Percentiles rank a stretch among this genome's conserved stretches.
phyloP scores from a whole-genome alignment of 2,888 invertebrate genomes.

The Platycheirus rosarum region DNA sequence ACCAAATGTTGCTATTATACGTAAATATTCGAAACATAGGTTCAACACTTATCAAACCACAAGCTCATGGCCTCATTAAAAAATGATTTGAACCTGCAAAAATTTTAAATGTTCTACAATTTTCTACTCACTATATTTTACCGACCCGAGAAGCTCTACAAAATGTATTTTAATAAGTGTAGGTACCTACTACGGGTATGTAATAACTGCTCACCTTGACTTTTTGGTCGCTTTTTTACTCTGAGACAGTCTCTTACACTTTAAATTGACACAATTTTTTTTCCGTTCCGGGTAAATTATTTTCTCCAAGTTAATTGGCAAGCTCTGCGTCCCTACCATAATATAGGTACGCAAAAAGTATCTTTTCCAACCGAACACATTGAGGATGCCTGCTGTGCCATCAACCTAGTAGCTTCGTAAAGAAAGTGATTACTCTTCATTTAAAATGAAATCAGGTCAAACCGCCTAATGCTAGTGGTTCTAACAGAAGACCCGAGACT shows the following conservation, averaged over 20 bases:
- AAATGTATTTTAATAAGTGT: slow-evolving; percentile 21
- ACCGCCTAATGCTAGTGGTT: slow-evolving; percentile 41
- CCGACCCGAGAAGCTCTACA: slow-evolving; percentile 6
- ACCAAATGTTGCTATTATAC: slow-evolving; percentile 45
- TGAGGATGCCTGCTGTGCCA: slow-evolving; percentile 31
- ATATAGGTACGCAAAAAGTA: neutral
- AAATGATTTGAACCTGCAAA: slow-evolving; percentile 58
- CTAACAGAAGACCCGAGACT: slow-evolving; percentile 21
- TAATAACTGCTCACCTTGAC: slow-evolving; percentile 51
- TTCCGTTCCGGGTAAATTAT: slow-evolving; percentile 31
- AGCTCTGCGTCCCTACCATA: neutral
- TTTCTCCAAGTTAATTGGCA: slow-evolving; percentile 54
- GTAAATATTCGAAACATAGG: slow-evolving; percentile 39
- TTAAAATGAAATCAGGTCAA: slow-evolving; percentile 71
- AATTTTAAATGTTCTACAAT: slow-evolving; percentile 62
- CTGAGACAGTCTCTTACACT: slow-evolving; percentile 18
- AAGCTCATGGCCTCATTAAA: slow-evolving; percentile 66
- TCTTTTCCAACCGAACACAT: slow-evolving; percentile 9
- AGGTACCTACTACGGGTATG: neutral
- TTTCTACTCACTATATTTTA: slow-evolving; percentile 3
- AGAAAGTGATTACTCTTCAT: slow-evolving; percentile 66
- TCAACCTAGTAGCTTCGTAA: slow-evolving; percentile 33
- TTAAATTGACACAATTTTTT: slow-evolving; percentile 54
- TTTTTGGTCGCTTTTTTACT: slow-evolving; percentile 29
- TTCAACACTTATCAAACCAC: slow-evolving; percentile 54